Evolutionary conservation across 2,797 vertebrate genomes (phyloP).

Genomic region (Enteromius afrohamiltoni): DNA sequence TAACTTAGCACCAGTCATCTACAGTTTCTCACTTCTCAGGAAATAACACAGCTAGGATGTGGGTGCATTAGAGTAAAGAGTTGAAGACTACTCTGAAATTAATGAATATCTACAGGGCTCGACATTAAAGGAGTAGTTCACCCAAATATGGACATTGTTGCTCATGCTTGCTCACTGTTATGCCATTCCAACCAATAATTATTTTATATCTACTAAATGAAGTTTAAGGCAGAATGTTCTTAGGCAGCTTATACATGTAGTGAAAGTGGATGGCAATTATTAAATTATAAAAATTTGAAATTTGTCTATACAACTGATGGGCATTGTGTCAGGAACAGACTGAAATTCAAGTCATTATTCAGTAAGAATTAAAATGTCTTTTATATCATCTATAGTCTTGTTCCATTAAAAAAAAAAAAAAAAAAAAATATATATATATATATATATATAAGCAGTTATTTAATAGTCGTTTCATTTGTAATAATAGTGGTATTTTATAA

Average conservation of each 20-base stretch:
- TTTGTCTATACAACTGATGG: background rate
- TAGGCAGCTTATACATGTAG: background rate
- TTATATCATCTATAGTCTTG: too few relatives aligned
- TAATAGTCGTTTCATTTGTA: background rate
- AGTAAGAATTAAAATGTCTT: background rate
- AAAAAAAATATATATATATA: too few relatives aligned
- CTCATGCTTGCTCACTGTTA: background rate
- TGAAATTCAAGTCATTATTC: background rate
- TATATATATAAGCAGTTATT: too few relatives aligned
- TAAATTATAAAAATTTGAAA: background rate
- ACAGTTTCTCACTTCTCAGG: constrained; percentile 4
- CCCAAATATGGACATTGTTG: background rate
- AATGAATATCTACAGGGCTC: background rate
- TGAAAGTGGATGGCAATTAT: background rate
- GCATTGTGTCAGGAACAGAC: background rate
- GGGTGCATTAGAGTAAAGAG: background rate
- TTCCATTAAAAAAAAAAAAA: too few relatives aligned
- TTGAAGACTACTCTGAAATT: background rate
- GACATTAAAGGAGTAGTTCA: background rate
- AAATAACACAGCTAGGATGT: background rate
- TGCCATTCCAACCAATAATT: background rate
- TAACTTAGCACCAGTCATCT: constrained; percentile 24
- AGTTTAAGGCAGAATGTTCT: background rate
- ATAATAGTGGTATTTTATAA: background rate
- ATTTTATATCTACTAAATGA: background rate